Evolutionary conservation across 2,113 vertebrate genomes (phyloP).

Genomic region (Phrynosoma blainvillii): DNA sequence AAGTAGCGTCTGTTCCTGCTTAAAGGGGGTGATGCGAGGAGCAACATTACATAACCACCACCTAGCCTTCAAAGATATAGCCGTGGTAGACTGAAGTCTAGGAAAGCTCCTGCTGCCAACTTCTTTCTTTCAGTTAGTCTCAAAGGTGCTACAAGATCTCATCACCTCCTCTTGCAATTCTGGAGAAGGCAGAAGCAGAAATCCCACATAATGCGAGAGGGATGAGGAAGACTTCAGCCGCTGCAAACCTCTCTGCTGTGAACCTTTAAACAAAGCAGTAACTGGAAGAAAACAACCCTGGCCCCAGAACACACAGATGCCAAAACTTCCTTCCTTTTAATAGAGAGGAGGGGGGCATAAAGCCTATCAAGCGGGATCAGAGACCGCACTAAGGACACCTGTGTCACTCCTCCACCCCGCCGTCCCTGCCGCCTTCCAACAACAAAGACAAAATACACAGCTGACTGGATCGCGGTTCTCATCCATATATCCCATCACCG

Average conservation of each 20-base stretch:
- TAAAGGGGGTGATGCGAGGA: too few species aligned
- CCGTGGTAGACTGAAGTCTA: too few species aligned
- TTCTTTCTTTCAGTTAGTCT: too few species aligned
- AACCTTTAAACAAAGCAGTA: neutral
- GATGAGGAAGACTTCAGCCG: neutral
- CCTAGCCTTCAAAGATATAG: too few species aligned
- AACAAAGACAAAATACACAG: conserved; percentile 48
- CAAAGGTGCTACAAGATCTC: too few species aligned
- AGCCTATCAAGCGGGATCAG: conserved; percentile 3
- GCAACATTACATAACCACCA: too few species aligned
- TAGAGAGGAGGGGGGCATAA: neutral
- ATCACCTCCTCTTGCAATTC: too few species aligned
- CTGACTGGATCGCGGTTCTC: conserved; percentile 46
- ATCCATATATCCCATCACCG: conserved; percentile 72
- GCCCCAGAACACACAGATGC: neutral
- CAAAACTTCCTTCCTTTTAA: neutral
- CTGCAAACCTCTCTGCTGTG: neutral
- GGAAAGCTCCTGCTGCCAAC: too few species aligned
- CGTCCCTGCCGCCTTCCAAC: neutral
- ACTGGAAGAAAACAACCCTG: neutral
- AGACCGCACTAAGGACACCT: neutral
- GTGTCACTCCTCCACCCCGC: neutral
- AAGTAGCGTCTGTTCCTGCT: too few species aligned
- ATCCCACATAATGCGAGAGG: too few species aligned
- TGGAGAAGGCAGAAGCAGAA: neutral